Evolutionary conservation across 2,113 vertebrate genomes (phyloP).

Genomic region (Indri indri): DNA sequence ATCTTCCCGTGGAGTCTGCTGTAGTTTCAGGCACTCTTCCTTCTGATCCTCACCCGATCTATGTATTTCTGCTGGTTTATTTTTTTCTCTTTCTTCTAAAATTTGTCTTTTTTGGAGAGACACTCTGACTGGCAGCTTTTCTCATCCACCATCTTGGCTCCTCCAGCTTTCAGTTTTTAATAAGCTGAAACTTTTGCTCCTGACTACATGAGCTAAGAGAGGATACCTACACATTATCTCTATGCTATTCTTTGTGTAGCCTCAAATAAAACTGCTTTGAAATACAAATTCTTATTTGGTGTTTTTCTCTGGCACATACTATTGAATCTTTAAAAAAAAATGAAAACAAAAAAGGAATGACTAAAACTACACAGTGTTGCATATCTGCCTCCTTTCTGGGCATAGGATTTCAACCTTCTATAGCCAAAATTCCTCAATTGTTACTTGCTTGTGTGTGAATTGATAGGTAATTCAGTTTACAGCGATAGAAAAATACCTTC

Average conservation of each 20-base stretch:
- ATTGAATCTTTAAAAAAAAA: slow-evolving; percentile 50
- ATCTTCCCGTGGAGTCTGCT: too few relatives aligned
- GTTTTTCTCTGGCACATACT: slow-evolving; percentile 24
- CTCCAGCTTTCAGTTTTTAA: background rate
- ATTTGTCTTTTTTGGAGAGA: too few relatives aligned
- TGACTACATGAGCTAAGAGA: background rate
- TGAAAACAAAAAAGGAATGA: background rate
- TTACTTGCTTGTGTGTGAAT: slow-evolving; percentile 62
- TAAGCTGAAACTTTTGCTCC: background rate
- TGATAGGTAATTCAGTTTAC: slow-evolving; percentile 62
- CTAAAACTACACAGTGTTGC: slow-evolving; percentile 50
- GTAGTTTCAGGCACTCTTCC: too few relatives aligned
- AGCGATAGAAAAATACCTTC: slow-evolving; percentile 39
- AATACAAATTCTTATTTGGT: slow-evolving; percentile 49
- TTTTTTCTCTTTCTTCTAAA: too few relatives aligned
- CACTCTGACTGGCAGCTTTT: too few relatives aligned
- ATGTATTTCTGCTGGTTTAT: too few relatives aligned
- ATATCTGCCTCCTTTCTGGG: slow-evolving; percentile 59
- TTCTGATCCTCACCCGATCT: too few relatives aligned
- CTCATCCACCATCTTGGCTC: too few relatives aligned
- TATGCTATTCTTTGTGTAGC: background rate
- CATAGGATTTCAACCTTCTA: background rate
- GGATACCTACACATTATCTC: background rate
- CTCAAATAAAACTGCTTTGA: slow-evolving; percentile 55
- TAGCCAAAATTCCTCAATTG: slow-evolving; percentile 38